These are phyloP conservation scores for Sylvietta virens DNA, from an alignment of 2,113 vertebrate genomes.

Conservation along the genomic window DNA sequence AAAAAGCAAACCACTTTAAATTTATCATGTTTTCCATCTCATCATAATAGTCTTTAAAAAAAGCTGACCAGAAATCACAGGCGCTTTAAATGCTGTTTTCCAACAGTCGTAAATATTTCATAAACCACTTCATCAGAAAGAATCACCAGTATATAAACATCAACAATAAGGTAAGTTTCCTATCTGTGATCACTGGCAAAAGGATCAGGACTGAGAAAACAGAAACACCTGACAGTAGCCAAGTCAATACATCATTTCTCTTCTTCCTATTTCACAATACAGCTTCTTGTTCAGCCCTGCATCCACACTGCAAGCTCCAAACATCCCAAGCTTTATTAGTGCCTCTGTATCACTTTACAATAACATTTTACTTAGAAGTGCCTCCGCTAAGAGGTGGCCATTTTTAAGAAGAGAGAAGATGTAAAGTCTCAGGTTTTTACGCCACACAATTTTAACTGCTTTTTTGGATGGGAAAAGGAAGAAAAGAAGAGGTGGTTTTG, in stretches of 20 bases:
- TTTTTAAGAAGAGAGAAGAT: not conserved
- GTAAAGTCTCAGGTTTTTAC: not conserved
- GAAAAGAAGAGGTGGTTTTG: not conserved
- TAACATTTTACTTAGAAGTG: not conserved
- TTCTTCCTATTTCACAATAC: not conserved
- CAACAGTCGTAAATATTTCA: constrained; percentile 20
- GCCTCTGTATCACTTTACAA: not conserved
- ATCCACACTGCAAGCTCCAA: not conserved
- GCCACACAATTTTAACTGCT: not conserved
- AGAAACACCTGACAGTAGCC: not conserved
- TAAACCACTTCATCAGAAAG: not conserved
- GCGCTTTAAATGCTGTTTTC: not conserved
- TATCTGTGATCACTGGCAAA: not conserved
- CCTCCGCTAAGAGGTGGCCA: not conserved
- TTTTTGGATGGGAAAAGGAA: not conserved
- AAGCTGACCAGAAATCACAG: not conserved
- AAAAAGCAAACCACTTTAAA: not conserved
- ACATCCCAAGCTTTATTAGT: not conserved
- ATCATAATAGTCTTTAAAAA: not conserved
- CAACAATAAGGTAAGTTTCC: not conserved
- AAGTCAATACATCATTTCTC: not conserved
- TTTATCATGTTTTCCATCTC: not conserved
- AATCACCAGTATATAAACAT: not conserved
- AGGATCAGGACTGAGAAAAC: not conserved
- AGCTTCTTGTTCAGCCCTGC: not conserved